Evolutionary conservation across 1,140 invertebrate species (phyloP), one percentile per base, ranked within the genome.

Genomic region (Drosophila teissieri): DNA sequence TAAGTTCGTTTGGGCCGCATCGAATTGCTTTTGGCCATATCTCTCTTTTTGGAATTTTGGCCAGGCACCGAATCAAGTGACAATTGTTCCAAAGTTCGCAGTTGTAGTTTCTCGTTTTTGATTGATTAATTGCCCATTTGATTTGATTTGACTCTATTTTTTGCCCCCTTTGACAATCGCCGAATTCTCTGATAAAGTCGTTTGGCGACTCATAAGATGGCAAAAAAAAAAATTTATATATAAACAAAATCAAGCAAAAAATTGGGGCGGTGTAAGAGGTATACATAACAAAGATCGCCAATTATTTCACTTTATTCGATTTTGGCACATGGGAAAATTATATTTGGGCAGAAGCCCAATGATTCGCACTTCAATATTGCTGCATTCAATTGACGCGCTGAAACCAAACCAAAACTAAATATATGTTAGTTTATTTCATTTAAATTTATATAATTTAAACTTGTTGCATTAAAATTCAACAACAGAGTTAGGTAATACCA

Each of bases 61-160:
- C 52, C 53, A 42, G 37, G 64, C 77, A 82, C 67, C 78, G 76
- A 82, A 82, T 82, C 79, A 82, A 82, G 79, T 82, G 79, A 82
- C 79, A 82, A 82, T 82, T 82, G 79, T 82, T 49, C 60, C 65
- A 54, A 65, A 68, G 55, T 53, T 54, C 49, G 40, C 48, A 45
- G 45, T 76, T 76, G 54, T 67, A 72, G 65, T 76, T 63, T 75
- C 74, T 58, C 63, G 53, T 63, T 44, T 80, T 85, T 48, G 78
- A 86, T 86, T 86, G 82, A 86, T 88, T 86, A 88, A 86, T 86
- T 84, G 81, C 69, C 81, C 61, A 73, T 80, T 85, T 84, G 64
- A 80, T 73, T 81, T 67, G 67, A 69, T 48, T 70, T 70, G 69
- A 37, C 52, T 22, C 52, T 70, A 81, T 75, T 83, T 80, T 70